Conservation (phyloP, 2,888 invertebrate species). For the Eilema griseolum region DNA sequence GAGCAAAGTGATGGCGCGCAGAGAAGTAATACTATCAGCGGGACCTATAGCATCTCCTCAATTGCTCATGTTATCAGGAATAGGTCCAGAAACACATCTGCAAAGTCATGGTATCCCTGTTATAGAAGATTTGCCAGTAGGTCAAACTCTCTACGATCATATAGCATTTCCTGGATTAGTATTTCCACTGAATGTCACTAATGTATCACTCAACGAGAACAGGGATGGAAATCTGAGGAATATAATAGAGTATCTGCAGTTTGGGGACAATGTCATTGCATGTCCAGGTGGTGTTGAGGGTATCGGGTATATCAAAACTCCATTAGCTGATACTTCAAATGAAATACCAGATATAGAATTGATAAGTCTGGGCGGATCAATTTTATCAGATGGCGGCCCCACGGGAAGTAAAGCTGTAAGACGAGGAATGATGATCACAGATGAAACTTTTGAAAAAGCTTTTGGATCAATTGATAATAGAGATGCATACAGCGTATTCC, state of each 20-base stretch:
- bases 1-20: slow-evolving; percentile 83
- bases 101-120: slow-evolving; percentile 83
- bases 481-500: slow-evolving; percentile 87
- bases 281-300: slow-evolving; percentile 88
- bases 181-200: slow-evolving; percentile 84
- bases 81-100: slow-evolving; percentile 88
- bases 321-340: slow-evolving; percentile 77
- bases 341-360: slow-evolving; percentile 91
- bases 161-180: slow-evolving; percentile 89
- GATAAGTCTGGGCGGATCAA: slow-evolving; percentile 87
- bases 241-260: slow-evolving; percentile 62
- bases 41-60: slow-evolving; percentile 94
- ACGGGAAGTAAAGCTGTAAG: slow-evolving; percentile 71
- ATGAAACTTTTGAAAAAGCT: slow-evolving; percentile 75
- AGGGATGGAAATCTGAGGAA: slow-evolving; percentile 55
- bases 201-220: slow-evolving; percentile 62
- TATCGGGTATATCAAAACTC: slow-evolving; percentile 88
- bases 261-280: slow-evolving; percentile 78
- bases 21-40: slow-evolving; percentile 91
- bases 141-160: slow-evolving; percentile 89
- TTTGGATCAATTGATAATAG: slow-evolving; percentile 74
- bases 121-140: slow-evolving; percentile 88
- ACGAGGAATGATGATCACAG: slow-evolving; percentile 79
- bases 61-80: slow-evolving; percentile 92
- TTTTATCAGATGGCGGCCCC: slow-evolving; percentile 73